These are phyloP conservation scores for Scatophagus argus DNA, from an alignment of 2,113 vertebrate genomes.

Conservation along the genomic window DNA sequence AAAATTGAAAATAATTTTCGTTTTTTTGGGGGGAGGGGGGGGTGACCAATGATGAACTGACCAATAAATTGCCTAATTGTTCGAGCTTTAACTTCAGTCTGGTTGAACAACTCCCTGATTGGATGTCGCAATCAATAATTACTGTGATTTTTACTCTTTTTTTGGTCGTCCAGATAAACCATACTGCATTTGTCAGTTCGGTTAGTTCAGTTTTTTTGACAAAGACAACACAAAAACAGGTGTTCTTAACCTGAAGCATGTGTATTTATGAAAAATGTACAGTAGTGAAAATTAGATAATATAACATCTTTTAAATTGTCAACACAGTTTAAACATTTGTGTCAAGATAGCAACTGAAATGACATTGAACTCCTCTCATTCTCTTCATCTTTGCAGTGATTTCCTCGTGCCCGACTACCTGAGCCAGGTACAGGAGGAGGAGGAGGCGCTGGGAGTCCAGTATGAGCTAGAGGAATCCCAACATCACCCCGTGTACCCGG, in stretches of 20 bases:
- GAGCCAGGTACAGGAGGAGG: slow-evolving; percentile 96
- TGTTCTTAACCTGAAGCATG: not conserved
- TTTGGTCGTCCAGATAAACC: not conserved
- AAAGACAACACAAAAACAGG: not conserved
- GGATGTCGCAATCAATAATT: not conserved
- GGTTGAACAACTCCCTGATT: not conserved
- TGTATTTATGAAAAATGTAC: not conserved
- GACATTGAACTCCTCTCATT: slow-evolving; percentile 11
- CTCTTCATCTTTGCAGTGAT: slow-evolving; percentile 86
- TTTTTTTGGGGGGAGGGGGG: no score
- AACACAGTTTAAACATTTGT: not conserved
- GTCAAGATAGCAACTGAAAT: not conserved
- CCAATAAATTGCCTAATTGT: no score
- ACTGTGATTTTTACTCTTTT: not conserved
- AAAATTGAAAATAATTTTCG: no score
- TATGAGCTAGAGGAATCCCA: slow-evolving; percentile 93
- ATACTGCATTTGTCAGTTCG: not conserved
- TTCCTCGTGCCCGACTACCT: slow-evolving; percentile 99
- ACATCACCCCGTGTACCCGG: slow-evolving; percentile 89
- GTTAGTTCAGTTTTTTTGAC: not conserved
- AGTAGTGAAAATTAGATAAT: not conserved
- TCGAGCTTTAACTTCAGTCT: no score
- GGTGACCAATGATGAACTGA: no score
- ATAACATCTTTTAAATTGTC: not conserved
- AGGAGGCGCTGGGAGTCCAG: slow-evolving; percentile 91